phyloP scores from a whole-genome alignment of 2,888 invertebrate genomes.

The Patella depressa region DNA sequence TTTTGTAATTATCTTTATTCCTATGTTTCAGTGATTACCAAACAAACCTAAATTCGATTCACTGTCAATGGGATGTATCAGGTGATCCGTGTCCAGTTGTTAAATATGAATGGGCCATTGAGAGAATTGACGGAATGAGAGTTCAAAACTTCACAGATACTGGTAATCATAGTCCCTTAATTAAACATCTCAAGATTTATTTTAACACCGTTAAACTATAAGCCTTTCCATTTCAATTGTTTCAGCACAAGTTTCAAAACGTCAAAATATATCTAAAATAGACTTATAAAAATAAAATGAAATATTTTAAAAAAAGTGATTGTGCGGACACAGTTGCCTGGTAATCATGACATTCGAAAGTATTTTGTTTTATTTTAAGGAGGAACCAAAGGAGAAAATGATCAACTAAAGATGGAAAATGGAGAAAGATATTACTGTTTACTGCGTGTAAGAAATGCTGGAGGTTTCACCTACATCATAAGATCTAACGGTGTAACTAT shows the following conservation, averaged over 20 bases:
- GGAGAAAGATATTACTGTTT: slow-evolving; percentile 49
- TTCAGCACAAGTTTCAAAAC: no score
- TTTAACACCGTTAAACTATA: no score
- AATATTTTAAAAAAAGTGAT: no score
- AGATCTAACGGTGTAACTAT: slow-evolving; percentile 55
- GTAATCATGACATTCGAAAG: no score
- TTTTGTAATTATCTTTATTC: neutral
- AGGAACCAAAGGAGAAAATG: slow-evolving; percentile 42
- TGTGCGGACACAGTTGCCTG: no score
- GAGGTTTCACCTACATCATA: slow-evolving; percentile 43
- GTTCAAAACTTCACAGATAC: slow-evolving; percentile 43
- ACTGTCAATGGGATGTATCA: slow-evolving; percentile 52
- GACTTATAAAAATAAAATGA: no score
- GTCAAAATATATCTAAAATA: no score
- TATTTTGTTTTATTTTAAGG: slow-evolving; percentile 32
- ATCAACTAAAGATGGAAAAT: slow-evolving; percentile 48
- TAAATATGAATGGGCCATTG: slow-evolving; percentile 52
- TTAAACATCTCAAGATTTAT: no score
- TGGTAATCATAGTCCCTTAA: neutral
- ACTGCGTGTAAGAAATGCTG: slow-evolving; percentile 48
- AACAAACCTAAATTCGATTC: slow-evolving; percentile 40
- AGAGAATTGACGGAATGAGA: slow-evolving; percentile 47
- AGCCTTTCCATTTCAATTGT: no score
- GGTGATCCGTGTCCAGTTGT: slow-evolving; percentile 58
- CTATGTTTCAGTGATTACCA: slow-evolving; percentile 49